phyloP scores from a whole-genome alignment of 2,888 invertebrate species.

The Drosophila gaucha region DNA sequence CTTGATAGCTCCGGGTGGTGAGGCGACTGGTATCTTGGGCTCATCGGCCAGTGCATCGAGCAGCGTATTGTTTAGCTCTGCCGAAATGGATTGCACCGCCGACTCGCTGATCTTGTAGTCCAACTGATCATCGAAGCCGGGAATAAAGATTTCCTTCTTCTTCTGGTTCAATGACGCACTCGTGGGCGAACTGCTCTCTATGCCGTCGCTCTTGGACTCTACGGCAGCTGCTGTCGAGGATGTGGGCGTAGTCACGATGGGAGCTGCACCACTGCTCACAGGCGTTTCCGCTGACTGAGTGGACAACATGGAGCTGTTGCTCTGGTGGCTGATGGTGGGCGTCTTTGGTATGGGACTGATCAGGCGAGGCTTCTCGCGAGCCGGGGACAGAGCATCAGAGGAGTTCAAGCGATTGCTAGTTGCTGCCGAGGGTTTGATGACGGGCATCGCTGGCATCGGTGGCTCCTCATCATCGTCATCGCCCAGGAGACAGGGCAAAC shows the following conservation, averaged over 20 bases:
- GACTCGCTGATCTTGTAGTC: slow-evolving; percentile 91
- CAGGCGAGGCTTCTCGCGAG: slow-evolving; percentile 81
- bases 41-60: slow-evolving; percentile 84
- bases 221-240: slow-evolving; percentile 52
- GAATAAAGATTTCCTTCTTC: slow-evolving; percentile 88
- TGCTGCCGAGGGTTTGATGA: slow-evolving; percentile 8
- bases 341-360: slow-evolving; percentile 87
- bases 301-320: slow-evolving; percentile 59
- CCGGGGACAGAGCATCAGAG: slow-evolving; percentile 75
- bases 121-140: slow-evolving; percentile 88
- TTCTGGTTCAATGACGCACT: slow-evolving; percentile 63
- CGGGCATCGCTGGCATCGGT: slow-evolving; percentile 22
- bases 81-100: slow-evolving; percentile 92
- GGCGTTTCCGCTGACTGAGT: slow-evolving; percentile 67
- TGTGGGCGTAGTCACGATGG: slow-evolving; percentile 67
- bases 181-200: slow-evolving; percentile 47
- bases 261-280: slow-evolving; percentile 37
- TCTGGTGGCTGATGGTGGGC: slow-evolving; percentile 83
- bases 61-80: slow-evolving; percentile 84
- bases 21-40: slow-evolving; percentile 83
- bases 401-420: slow-evolving; percentile 49
- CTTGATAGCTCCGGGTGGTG: slow-evolving; percentile 84
- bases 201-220: slow-evolving; percentile 33
- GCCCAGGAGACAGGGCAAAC: slow-evolving; percentile 87
- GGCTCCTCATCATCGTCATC: slow-evolving; percentile 86